These are phyloP conservation scores for Choloepus hoffmanni DNA, from an alignment of 2,113 vertebrate species.

Conservation along the genomic window DNA sequence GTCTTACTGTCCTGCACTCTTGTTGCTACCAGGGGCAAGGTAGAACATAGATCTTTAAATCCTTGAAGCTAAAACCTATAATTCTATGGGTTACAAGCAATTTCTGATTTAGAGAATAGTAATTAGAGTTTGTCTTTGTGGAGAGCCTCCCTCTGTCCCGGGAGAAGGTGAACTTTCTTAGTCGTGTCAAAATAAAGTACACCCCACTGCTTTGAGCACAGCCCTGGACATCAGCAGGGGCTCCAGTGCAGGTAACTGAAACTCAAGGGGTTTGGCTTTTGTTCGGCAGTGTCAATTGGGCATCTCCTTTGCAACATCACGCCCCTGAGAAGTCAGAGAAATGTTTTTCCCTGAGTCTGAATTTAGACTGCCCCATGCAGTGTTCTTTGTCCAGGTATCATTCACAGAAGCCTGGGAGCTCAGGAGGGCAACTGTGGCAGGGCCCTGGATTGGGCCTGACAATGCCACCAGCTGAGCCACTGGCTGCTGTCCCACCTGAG, in stretches of 20 bases:
- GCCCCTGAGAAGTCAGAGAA: neutral
- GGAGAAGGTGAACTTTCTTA: neutral
- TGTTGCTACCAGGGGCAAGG: neutral
- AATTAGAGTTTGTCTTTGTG: neutral
- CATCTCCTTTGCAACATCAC: neutral
- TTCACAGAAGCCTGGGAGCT: neutral
- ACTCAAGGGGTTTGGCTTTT: neutral
- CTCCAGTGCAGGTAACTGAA: neutral
- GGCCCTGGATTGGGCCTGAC: neutral
- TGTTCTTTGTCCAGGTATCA: neutral
- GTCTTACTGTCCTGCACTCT: neutral
- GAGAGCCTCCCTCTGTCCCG: neutral
- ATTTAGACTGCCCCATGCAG: neutral
- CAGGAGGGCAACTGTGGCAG: neutral
- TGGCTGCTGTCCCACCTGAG: neutral
- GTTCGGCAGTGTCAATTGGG: neutral
- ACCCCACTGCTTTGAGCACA: neutral
- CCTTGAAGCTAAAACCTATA: neutral
- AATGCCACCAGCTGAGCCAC: neutral
- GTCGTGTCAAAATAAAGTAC: neutral
- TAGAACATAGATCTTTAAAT: neutral
- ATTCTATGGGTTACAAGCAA: neutral
- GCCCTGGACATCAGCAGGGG: neutral
- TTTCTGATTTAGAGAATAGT: neutral
- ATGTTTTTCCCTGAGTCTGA: neutral